Percentiles rank a stretch among this genome's conserved stretches.
Conservation (phyloP, 1,140 invertebrate genomes). For the Cyrtorhinus lividipennis region DNA sequence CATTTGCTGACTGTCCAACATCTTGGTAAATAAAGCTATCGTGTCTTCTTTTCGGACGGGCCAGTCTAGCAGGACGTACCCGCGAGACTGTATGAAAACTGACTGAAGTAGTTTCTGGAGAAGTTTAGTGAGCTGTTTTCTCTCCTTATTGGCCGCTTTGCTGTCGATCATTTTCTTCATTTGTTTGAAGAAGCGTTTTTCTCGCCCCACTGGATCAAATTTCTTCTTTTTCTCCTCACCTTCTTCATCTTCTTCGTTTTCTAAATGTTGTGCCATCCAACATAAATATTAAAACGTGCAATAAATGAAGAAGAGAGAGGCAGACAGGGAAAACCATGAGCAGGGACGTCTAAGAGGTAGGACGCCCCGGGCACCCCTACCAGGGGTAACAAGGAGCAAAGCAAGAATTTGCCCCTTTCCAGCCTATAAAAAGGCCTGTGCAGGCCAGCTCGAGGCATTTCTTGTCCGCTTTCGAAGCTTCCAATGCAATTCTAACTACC, state of each 20-base stretch:
- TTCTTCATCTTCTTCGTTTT: neutral
- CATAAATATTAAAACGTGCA: no score
- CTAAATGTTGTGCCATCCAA: no score
- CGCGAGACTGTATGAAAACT: neutral
- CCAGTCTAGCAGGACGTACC: neutral
- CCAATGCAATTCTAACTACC: no score
- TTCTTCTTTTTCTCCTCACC: neutral
- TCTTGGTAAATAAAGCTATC: slow-evolving; percentile 83
- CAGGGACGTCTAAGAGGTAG: no score
- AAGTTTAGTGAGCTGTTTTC: neutral
- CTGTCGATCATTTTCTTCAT: neutral
- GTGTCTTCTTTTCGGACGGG: slow-evolving; percentile 62
- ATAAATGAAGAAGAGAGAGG: no score
- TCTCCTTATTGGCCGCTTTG: neutral
- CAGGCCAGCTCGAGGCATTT: no score
- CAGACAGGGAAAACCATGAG: no score
- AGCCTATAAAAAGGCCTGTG: no score
- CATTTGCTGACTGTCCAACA: slow-evolving; percentile 88
- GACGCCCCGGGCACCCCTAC: no score
- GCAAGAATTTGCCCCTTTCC: no score
- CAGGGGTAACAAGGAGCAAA: no score
- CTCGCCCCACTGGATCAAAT: neutral
- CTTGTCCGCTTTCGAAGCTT: no score
- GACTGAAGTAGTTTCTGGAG: neutral
- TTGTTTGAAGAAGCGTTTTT: neutral